These are phyloP conservation scores for Ficedula albicollis DNA, from an alignment of 2,797 vertebrate species.

Conservation along the genomic window DNA sequence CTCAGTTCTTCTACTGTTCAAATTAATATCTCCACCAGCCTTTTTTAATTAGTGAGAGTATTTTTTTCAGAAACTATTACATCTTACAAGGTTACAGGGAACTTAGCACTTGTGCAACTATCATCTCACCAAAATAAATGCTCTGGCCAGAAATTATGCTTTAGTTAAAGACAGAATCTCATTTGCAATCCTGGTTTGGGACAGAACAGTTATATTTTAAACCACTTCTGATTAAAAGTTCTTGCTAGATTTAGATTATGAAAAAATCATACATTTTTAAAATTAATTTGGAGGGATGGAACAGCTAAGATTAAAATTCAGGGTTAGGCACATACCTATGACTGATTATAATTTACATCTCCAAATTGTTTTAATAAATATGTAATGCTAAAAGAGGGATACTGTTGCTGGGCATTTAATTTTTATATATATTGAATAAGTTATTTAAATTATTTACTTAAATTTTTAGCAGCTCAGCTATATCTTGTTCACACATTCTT, in stretches of 20 bases:
- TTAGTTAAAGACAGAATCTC: neutral
- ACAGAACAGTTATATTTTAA: constrained; percentile 12
- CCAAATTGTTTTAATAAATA: constrained; percentile 65
- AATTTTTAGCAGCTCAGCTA: neutral
- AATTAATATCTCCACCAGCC: neutral
- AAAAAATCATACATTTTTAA: constrained; percentile 52
- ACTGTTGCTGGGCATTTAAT: constrained; percentile 32
- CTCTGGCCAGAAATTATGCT: neutral
- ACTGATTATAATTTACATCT: constrained; percentile 52
- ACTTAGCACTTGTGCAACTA: neutral
- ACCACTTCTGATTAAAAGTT: constrained; percentile 27
- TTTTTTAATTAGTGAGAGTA: neutral
- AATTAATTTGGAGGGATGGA: constrained; percentile 42
- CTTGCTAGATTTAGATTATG: neutral
- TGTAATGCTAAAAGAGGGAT: constrained; percentile 4
- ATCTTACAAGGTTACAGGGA: neutral
- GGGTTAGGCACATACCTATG: neutral
- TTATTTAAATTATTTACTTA: constrained; percentile 38
- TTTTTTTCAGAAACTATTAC: neutral
- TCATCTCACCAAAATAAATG: neutral
- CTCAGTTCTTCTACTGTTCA: neutral
- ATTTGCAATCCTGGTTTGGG: constrained; percentile 18
- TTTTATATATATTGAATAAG: neutral
- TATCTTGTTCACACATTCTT: neutral
- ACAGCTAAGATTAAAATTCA: constrained; percentile 64